Percentiles rank a stretch among this genome's conserved stretches.
These are phyloP conservation scores for Scelioninae gen. 1 DNA, from an alignment of 2,888 invertebrate species.

Conservation along the genomic window DNA sequence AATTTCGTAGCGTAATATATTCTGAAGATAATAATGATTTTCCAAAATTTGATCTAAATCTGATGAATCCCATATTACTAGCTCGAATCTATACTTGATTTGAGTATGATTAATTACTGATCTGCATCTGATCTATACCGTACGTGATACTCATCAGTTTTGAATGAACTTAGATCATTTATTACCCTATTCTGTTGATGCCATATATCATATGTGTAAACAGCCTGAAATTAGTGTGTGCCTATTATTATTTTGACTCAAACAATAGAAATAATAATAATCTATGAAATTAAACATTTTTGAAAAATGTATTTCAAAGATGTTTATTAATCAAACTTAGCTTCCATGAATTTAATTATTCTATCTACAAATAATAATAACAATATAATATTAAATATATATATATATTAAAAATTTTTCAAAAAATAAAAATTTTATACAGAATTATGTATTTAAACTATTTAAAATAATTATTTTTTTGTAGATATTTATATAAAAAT, in stretches of 20 bases:
- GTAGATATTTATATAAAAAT: too few species aligned
- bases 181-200: conserved; percentile 37
- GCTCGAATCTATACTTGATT: conserved; percentile 29
- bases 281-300: background rate
- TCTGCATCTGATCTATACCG: conserved; percentile 49
- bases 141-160: conserved; percentile 41
- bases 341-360: too few species aligned
- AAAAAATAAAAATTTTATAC: too few species aligned
- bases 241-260: background rate
- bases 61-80: conserved; percentile 9
- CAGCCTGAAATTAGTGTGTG: conserved; percentile 2
- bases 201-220: conserved; percentile 8
- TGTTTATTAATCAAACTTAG: too few species aligned
- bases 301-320: background rate
- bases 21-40: too few species aligned
- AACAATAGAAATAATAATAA: background rate
- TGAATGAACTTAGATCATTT: conserved; percentile 57
- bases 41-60: conserved; percentile 4
- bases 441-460: too few species aligned
- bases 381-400: too few species aligned
- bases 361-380: too few species aligned
- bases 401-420: too few species aligned
- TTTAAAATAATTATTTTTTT: too few species aligned
- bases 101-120: conserved; percentile 61
- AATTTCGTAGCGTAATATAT: background rate